Base-by-base conservation (phyloP, 2,113 vertebrate genomes). In the Cyanistes caeruleus region DNA sequence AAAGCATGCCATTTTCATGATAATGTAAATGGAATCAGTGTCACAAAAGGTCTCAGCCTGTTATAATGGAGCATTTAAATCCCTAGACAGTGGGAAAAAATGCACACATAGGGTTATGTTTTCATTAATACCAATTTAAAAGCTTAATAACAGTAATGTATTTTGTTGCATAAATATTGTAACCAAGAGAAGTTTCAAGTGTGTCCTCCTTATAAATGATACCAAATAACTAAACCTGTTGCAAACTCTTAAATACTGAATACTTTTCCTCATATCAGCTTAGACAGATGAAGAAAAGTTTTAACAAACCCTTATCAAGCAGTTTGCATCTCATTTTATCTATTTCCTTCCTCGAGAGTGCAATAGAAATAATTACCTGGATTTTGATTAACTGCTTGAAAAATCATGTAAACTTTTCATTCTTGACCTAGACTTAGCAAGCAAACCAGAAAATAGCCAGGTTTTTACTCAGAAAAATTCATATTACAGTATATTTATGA, bases 341-440 rank as follows among this genome's bases (percentile, higher is more conserved):
- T 67, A 15, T 77, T 87, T 96, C 41, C 41, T 62, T 96, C 43
- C 65, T 59, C 89, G 73, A 87, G 73, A 95, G n/a, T 70, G 44
- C 51, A 77, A 80, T 65, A 87, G 74, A 95, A 90, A 90, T 76
- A 93, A 94, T 95, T 94, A 95, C 86, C 52, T 31, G 52, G 30
- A 79, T 94, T 97, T 94, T 39, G 8, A 95, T 90, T 90, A 95
- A 90, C 62, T 65, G 77, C 59, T 95, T 94, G 73, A 97, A 95
- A 97, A 94, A 95, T 93, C 76, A 92, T 73, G 93, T 95, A 89
- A 79, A 91, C 37, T 15, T 96, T 94, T 96, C 41, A 83, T 95
- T 94, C 65, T 87, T 94, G 72, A 92, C 76, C 72, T 73, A 92
- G 69, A 95, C 96, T 84, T 90, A 95, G 27, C 44, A 60, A 93